A percentile compares a stretch with the other conserved stretches of the same genome.
Evolutionary conservation across 2,113 vertebrate species (phyloP).

Genomic region (Mesitornis unicolor): DNA sequence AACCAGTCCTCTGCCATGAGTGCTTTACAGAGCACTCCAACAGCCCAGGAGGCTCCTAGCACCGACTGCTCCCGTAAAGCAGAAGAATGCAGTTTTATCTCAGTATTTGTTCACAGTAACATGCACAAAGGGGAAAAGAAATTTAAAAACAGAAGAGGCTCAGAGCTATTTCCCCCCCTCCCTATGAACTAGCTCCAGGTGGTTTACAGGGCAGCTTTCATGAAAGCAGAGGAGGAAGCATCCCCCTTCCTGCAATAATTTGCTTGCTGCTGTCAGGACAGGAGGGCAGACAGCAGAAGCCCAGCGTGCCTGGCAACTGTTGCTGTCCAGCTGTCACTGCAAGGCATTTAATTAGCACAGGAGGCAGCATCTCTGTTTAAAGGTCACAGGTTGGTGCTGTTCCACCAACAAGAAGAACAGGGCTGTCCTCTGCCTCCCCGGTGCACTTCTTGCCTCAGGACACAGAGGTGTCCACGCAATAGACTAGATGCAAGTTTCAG

Average conservation of each 20-base stretch:
- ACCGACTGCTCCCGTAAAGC: neutral
- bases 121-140: rapidly evolving
- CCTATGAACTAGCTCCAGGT: too few species aligned
- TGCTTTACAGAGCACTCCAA: neutral
- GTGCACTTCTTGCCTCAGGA: neutral
- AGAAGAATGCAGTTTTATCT: neutral
- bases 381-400: neutral
- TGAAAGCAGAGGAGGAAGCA: neutral
- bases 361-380: neutral
- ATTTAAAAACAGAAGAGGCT: neutral
- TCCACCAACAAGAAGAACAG: neutral
- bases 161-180: neutral
- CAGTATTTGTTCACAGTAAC: neutral
- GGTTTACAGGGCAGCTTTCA: neutral
- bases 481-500: neutral
- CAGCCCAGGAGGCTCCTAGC: neutral
- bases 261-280: neutral
- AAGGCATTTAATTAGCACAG: neutral
- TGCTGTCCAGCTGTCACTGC: neutral
- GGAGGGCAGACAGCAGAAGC: neutral
- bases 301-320: neutral
- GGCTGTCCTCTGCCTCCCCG: neutral
- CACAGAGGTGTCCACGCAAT: rapidly evolving
- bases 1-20: neutral
- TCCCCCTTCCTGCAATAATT: neutral